Conservation (phyloP, 1,140 invertebrate species). For the Carposina sasakii region DNA sequence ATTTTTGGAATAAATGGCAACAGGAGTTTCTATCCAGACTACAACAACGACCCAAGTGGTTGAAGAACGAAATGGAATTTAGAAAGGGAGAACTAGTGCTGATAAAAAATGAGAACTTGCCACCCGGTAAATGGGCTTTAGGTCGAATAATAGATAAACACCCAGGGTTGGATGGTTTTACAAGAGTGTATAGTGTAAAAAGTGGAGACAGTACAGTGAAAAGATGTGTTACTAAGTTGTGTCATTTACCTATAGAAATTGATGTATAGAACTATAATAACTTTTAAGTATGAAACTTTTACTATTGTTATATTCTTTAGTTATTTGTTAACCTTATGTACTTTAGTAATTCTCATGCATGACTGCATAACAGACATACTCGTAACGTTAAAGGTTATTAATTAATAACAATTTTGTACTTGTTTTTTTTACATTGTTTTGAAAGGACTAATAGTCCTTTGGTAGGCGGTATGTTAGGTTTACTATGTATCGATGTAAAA, state of each 20-base stretch:
- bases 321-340: no score
- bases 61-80: background rate
- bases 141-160: conserved; percentile 34
- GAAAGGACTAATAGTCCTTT: no score
- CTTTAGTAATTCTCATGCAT: no score
- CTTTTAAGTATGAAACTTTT: no score
- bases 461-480: no score
- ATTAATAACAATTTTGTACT: no score
- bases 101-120: conserved; percentile 34
- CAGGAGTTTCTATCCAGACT: conserved; percentile 12
- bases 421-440: no score
- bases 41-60: conserved; percentile 14
- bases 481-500: no score
- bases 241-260: conserved; percentile 17
- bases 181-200: conserved; percentile 38
- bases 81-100: conserved; percentile 28
- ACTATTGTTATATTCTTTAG: no score
- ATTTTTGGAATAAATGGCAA: conserved; percentile 17
- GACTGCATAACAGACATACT: no score
- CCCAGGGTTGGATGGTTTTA: conserved; percentile 36
- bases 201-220: conserved; percentile 20
- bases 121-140: conserved; percentile 39
- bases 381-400: no score
- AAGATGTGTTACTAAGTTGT: conserved; percentile 23
- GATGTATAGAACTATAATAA: no score